Base-by-base conservation (phyloP, 2,797 vertebrate species). In the Potorous gilbertii region DNA sequence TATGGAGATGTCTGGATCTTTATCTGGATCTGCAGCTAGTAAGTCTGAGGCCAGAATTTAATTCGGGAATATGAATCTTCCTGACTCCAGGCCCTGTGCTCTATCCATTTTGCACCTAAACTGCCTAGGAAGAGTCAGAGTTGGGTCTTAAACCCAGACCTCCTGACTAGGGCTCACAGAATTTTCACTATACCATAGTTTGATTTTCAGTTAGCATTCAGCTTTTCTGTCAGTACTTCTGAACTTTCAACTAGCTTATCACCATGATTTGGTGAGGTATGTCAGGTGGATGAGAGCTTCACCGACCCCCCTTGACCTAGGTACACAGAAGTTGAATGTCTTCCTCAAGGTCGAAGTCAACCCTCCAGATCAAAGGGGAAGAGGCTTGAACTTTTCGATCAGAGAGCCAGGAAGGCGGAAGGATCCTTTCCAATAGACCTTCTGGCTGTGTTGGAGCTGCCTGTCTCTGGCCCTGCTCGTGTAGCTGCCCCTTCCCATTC, bases 1-100 rank as follows among this genome's bases (percentile, higher is more conserved):
- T 52, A 52, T 9, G 52, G 52, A 52, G 6, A 52, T 52, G 52
- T 52, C 6, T 52, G 52, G 52, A 52, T 52, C 52, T 6, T 90
- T 89, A 46, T 55, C 14, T 94, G 96, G 95, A 96, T 94, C 93
- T 34, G 46, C 18, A 90, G 90, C 93, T 92, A 56, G 87, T n/a
- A 66, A 57, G 59, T 50, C 66, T 31, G 6, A 10, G 46, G 92
- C 16, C 21, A 0, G 34, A 34, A 46, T 87, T 87, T 16, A 46
- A 46, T 21, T 50, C 24, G 12, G 34, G 8, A 50, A 46, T 3
- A 87, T 50, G 74, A 40, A 29, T 50, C n/a, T 81, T 87, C 24
- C 40, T 27, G 74, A 50, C 74, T 46, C 21, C 74, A 87, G 40
- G 9, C 9, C 74, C 6, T 0, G 34, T 1, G 1, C 21, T 81